Conservation (phyloP, 2,888 invertebrate species). For the Drosophila antonietae region DNA sequence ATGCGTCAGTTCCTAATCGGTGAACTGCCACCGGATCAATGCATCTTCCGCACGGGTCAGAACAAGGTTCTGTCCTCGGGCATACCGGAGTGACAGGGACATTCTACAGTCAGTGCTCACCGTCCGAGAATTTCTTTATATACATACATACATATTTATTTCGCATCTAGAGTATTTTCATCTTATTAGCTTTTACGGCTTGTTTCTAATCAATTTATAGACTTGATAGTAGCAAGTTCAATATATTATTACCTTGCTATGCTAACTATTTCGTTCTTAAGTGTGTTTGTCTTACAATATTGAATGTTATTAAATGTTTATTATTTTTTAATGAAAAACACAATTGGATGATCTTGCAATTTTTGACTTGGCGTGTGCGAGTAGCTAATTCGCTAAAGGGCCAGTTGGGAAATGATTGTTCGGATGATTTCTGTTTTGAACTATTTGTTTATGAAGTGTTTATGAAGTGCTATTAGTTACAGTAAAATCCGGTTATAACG, state of each 20-base stretch:
- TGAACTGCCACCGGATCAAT: constrained; percentile 89
- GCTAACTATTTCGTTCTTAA: constrained; percentile 36
- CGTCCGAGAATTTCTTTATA: constrained; percentile 30
- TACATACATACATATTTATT: constrained; percentile 41
- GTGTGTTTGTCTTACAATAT: constrained; percentile 13
- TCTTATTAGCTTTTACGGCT: constrained; percentile 25
- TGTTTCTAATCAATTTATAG: constrained; percentile 14
- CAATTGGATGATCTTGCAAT: constrained; percentile 6
- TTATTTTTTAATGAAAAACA: background rate
- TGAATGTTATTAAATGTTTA: constrained; percentile 19
- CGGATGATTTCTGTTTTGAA: too few relatives aligned
- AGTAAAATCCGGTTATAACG: too few relatives aligned
- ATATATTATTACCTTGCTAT: constrained; percentile 14
- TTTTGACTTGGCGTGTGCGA: constrained; percentile 4
- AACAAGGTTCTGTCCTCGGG: constrained; percentile 76
- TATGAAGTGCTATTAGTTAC: too few relatives aligned
- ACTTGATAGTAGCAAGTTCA: constrained; percentile 18
- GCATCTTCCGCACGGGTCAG: constrained; percentile 87
- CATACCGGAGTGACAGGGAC: constrained; percentile 84
- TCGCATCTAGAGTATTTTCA: constrained; percentile 16
- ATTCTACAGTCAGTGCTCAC: constrained; percentile 87
- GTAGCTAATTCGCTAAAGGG: too few relatives aligned
- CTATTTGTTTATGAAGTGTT: too few relatives aligned
- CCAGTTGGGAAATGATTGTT: too few relatives aligned
- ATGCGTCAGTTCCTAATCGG: constrained; percentile 91